Conservation (phyloP, 2,888 invertebrate genomes). For the Drosophila yooni region DNA sequence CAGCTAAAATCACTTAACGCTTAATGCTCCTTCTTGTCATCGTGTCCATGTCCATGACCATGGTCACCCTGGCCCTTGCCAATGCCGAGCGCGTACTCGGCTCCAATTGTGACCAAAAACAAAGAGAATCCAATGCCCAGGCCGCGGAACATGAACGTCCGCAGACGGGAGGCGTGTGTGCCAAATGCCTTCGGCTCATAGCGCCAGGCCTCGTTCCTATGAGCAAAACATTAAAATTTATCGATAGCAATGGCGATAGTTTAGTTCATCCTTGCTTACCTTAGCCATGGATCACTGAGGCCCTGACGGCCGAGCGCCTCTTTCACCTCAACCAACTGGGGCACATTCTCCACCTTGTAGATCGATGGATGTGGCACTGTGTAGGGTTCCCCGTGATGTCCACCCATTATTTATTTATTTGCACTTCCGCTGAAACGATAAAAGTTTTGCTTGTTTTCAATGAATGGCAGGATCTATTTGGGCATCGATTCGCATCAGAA, state of each 20-base stretch:
- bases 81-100: conserved; percentile 84
- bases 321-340: conserved; percentile 88
- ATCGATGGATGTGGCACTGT: conserved; percentile 90
- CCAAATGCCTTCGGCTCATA: conserved; percentile 88
- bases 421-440: conserved; percentile 13
- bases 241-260: background rate
- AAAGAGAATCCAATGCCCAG: conserved; percentile 88
- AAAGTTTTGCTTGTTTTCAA: conserved; percentile 2
- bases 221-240: conserved; percentile 9
- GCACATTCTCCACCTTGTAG: conserved; percentile 90
- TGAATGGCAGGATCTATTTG: too few species aligned
- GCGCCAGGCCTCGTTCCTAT: conserved; percentile 93
- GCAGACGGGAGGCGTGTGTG: conserved; percentile 85
- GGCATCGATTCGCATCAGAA: too few species aligned
- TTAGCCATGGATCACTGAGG: conserved; percentile 94
- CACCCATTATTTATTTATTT: conserved; percentile 85
- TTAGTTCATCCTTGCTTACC: conserved; percentile 85
- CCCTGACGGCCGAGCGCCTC: conserved; percentile 89
- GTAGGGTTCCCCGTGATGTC: conserved; percentile 87
- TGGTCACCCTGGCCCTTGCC: conserved; percentile 84
- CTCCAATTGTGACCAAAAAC: conserved; percentile 86
- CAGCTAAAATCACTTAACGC: conserved; percentile 47
- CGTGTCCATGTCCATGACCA: conserved; percentile 69
- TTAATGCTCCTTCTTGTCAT: conserved; percentile 70
- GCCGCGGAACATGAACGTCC: conserved; percentile 87